Percentiles rank a stretch among this genome's conserved stretches.
phyloP scores from a whole-genome alignment of 2,113 vertebrate genomes.

The Ceyx cyanopectus region DNA sequence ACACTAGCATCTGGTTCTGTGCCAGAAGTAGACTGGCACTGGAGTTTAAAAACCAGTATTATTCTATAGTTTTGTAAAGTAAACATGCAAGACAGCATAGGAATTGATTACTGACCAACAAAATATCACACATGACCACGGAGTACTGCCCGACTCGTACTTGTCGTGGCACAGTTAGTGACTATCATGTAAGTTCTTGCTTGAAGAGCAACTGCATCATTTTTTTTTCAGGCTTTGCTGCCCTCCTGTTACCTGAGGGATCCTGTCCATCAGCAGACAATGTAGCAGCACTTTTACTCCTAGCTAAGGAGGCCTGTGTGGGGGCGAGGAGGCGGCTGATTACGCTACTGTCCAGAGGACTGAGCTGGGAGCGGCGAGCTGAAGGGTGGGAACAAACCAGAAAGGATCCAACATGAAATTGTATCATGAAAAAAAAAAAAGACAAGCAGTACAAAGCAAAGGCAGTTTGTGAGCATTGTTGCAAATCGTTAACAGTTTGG shows the following conservation, averaged over 20 bases:
- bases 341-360: conserved; percentile 85
- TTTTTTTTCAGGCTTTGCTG: conserved; percentile 11
- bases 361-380: conserved; percentile 83
- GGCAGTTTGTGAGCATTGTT: background rate
- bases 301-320: conserved; percentile 92
- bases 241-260: conserved; percentile 85
- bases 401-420: conserved; percentile 70
- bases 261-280: conserved; percentile 87
- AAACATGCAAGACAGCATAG: background rate
- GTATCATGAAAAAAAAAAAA: conserved; percentile 50
- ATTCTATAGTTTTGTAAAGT: background rate
- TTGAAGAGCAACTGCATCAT: conserved; percentile 4
- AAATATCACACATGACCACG: background rate
- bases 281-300: conserved; percentile 90
- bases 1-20: background rate
- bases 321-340: conserved; percentile 90
- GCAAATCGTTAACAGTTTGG: background rate
- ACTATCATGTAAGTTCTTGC: background rate
- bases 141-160: background rate
- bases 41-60: background rate
- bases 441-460: conserved; percentile 53
- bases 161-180: background rate
- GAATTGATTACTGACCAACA: background rate
- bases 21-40: background rate
- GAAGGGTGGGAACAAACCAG: conserved; percentile 76